Evolutionary conservation across 2,113 vertebrate species (phyloP).

Genomic region (Halcyon malimbica): DNA sequence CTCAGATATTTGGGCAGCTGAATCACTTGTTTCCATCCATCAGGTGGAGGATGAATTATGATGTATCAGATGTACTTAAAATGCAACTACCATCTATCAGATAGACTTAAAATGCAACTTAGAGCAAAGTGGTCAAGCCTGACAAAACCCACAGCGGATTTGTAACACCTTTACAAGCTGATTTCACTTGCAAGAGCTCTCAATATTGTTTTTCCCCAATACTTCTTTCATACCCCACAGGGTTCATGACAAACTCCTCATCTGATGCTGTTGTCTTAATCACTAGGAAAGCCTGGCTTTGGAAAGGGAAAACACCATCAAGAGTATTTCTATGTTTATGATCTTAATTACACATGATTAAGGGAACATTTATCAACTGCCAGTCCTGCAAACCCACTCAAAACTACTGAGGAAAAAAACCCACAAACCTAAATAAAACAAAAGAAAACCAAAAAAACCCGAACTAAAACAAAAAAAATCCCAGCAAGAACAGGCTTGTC

Average conservation of each 20-base stretch:
- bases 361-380: neutral
- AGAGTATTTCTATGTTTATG: neutral
- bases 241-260: neutral
- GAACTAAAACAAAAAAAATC: neutral
- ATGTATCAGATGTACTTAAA: neutral
- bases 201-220: neutral
- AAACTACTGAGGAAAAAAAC: neutral
- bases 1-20: neutral
- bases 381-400: neutral
- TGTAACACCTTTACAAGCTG: neutral
- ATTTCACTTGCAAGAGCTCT: neutral
- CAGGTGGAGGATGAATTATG: neutral
- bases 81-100: neutral
- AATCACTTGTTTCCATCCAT: neutral
- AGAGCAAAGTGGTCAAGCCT: neutral
- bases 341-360: neutral
- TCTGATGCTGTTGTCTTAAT: neutral
- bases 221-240: neutral
- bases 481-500: neutral
- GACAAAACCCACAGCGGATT: rapidly evolving
- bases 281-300: neutral
- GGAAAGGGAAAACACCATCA: neutral
- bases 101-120: neutral
- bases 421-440: neutral
- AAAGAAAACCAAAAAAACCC: neutral